Conservation (phyloP, 2,888 invertebrate genomes). For the Drosophila nigricruria region DNA sequence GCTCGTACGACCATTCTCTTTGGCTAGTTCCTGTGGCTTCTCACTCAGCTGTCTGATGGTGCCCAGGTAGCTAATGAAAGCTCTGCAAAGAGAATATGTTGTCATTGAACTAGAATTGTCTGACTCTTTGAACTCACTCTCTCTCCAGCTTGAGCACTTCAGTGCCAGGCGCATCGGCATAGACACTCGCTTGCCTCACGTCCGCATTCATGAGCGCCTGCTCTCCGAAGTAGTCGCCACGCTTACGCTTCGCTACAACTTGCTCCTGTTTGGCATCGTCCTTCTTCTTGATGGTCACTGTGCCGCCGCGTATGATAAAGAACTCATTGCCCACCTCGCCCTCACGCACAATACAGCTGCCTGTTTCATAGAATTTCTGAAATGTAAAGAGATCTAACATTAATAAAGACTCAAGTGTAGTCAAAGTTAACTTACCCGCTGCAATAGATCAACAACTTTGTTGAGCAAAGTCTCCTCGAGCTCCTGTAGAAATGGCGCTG, state of each 20-base stretch:
- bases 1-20: conserved; percentile 58
- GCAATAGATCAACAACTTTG: conserved; percentile 94
- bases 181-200: conserved; percentile 94
- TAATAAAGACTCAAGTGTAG: background rate
- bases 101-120: no score
- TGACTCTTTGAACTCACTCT: conserved; percentile 87
- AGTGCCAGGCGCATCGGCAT: conserved; percentile 93
- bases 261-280: conserved; percentile 88
- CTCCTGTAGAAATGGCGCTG: conserved; percentile 92
- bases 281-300: conserved; percentile 90
- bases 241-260: conserved; percentile 89
- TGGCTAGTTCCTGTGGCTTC: conserved; percentile 67
- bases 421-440: conserved; percentile 87
- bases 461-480: conserved; percentile 90
- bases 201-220: conserved; percentile 94
- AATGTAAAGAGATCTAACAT: background rate
- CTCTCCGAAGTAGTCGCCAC: conserved; percentile 96
- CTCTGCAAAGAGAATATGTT: conserved; percentile 84
- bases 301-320: conserved; percentile 94
- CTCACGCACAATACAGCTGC: conserved; percentile 92
- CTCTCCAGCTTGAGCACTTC: conserved; percentile 95
- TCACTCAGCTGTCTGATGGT: conserved; percentile 86
- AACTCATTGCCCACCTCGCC: conserved; percentile 96
- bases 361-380: conserved; percentile 92
- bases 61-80: conserved; percentile 94